phyloP scores from a whole-genome alignment of 2,797 vertebrate genomes.

The Pangasius larnaudii region DNA sequence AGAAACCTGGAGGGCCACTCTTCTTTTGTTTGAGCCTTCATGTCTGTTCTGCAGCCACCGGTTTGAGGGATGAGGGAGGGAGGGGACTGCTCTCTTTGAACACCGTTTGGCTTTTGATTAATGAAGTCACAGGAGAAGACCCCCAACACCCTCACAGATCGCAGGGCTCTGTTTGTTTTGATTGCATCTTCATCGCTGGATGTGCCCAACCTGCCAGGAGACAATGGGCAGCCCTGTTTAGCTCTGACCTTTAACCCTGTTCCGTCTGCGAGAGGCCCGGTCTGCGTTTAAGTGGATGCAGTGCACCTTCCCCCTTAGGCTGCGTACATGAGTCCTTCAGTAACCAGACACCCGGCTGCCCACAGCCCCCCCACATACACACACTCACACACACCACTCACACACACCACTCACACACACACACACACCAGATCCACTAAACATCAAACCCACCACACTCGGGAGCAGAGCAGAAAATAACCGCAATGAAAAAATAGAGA shows the following conservation, averaged over 20 bases:
- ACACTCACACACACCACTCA: conserved; percentile 49
- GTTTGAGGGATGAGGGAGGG: conserved; percentile 72
- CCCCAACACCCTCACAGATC: conserved; percentile 64
- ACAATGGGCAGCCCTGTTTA: conserved; percentile 79
- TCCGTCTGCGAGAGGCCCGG: conserved; percentile 74
- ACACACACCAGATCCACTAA: conserved; percentile 48
- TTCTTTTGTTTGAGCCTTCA: conserved; percentile 75
- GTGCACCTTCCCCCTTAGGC: conserved; percentile 78
- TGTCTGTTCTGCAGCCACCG: conserved; percentile 71
- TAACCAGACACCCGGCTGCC: conserved; percentile 73
- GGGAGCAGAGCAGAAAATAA: conserved; percentile 34
- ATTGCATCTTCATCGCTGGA: conserved; percentile 81
- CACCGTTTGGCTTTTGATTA: conserved; percentile 71
- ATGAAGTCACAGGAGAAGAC: conserved; percentile 77
- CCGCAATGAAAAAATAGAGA: conserved; percentile 46
- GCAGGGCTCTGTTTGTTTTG: conserved; percentile 80
- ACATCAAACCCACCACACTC: conserved; percentile 51
- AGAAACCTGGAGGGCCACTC: conserved; percentile 62
- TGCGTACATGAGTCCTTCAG: conserved; percentile 70
- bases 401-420: conserved; percentile 40
- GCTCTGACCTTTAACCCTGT: conserved; percentile 75
- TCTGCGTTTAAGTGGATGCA: conserved; percentile 77
- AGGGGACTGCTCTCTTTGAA: conserved; percentile 72
- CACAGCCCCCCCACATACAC: conserved; percentile 34
- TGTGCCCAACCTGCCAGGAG: conserved; percentile 78